Evolutionary conservation across 2,888 invertebrate genomes (phyloP), one percentile per base, ranked within the genome.

Genomic region (Eutolmus rufibarbis): DNA sequence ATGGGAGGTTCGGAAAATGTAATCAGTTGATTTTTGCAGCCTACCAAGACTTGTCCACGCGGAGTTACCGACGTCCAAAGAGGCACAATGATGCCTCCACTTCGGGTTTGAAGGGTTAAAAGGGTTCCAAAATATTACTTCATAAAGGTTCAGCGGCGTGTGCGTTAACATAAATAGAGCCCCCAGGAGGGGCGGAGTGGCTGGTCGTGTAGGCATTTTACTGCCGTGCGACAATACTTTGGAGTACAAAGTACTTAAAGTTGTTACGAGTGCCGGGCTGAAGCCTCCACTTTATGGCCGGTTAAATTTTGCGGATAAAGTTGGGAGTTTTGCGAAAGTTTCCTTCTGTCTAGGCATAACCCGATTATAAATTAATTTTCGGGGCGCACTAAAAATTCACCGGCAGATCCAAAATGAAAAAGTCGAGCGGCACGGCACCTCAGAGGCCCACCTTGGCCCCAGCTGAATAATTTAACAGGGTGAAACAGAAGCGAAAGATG

Each of bases 41-140:
- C 79, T 23, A 16, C 28, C 28, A 51, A 28, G 56, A 31, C 79
- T 51, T 79, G 51, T 51, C 51, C 51, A 79, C 28, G 66, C 66
- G 51, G 51, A 78, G 12, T 79, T 79, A 14, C 51, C 31, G 37
- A 51, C 51, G 14, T 8, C 78, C 37, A 78, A 37, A n/a, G 43
- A 37, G 66, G 40, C 43, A 43, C 43, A 78, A 78, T 23, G 43
- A 78, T 19, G 19, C 43, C 40, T n/a, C 78, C 37, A 78, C 40
- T 78, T 78, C 14, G 23, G 23, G 12, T 43, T 12, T 78, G n/a
- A 78, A 78, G 78, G 78, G 78, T 78, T 43, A 78, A 78, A 78
- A 78, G 78, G 78, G 40, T 78, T 78, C 46, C 43, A 19, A 43
- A 78, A 78, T 78, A 78, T 78, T 78, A 78, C 78, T 78, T 78